Evolutionary conservation across 2,888 invertebrate genomes (phyloP).

Genomic region (Plebejus anna): DNA sequence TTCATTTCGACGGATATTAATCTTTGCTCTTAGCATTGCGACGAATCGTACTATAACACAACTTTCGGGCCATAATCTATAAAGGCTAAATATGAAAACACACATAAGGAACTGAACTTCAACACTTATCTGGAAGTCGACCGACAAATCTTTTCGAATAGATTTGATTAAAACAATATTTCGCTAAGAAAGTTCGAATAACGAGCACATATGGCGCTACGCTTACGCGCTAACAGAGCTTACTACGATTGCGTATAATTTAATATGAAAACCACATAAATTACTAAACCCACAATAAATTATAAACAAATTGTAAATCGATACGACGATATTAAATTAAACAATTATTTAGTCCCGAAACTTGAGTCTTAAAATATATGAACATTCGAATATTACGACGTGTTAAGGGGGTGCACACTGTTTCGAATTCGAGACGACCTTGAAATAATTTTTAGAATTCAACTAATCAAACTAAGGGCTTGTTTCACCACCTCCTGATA

Average conservation of each 20-base stretch:
- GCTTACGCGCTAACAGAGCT: not conserved
- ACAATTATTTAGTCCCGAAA: conserved; percentile 30
- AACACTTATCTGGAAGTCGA: conserved; percentile 2
- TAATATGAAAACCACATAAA: conserved; percentile 28
- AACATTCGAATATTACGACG: conserved; percentile 33
- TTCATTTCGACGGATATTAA: too few species aligned
- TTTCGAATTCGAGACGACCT: not conserved
- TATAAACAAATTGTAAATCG: conserved; percentile 28
- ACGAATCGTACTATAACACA: not conserved
- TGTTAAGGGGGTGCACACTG: conserved; percentile 32
- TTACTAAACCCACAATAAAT: conserved; percentile 29
- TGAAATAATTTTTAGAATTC: not conserved
- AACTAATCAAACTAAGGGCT: not conserved
- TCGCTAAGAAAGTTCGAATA: conserved; percentile 20
- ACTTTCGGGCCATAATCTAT: not conserved
- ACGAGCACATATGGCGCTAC: conserved; percentile 22
- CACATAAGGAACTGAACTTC: not conserved
- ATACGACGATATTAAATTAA: conserved; percentile 30
- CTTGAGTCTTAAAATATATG: conserved; percentile 31
- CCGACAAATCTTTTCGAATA: conserved; percentile 8
- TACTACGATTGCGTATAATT: conserved; percentile 10
- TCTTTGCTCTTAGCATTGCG: not conserved
- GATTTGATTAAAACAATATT: conserved; percentile 21
- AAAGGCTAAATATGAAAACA: not conserved
- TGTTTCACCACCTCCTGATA: too few species aligned